Base-by-base conservation (phyloP, 2,888 invertebrate genomes). In the Thymelicus acteon region DNA sequence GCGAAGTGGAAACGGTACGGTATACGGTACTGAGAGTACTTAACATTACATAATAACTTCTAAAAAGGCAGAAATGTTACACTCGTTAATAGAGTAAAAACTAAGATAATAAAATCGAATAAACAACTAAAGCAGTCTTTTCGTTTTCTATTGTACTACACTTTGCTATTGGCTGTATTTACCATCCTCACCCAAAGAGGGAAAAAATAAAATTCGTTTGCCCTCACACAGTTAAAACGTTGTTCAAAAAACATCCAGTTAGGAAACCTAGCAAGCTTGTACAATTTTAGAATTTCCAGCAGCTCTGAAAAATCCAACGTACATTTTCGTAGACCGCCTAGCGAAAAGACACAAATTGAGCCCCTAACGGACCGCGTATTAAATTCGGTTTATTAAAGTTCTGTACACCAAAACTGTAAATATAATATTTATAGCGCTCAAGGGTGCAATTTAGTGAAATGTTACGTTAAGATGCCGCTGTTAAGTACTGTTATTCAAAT, bases 331-430 rank as follows among this genome's bases (percentile, higher is more conserved):
- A 24, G 12, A 40, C 39, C 39, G 15, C 39, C 40, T 4, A 60
- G 40, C 60, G 58, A 60, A 40, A 60, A 60, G 40, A 40, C 40
- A 63, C n/a, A 48, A 31, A 61, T 24, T 37, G 62, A 37, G 62
- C 37, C 10, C 24, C 8, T 54, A 54, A 54, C 24, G 12, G 54
- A 54, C 54, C 24, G 24, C 24, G 24, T 52, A 52, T 24, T 54
- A 24, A 12, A 24, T 19, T 19, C 54, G 54, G 54, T 52, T 54
- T 54, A 24, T 54, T 24, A 54, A 54, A 54, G 54, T 54, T 24
- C 3, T 2, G 12, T 24, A 8, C 12, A 54, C 44, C 44, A 12
- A 44, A 10, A 44, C 12, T 5, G 31, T 31, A 31, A 31, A 31
- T 31, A 31, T 31, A 31, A 31, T 31, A 31, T 31, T 31, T 31